Percentiles rank a stretch among this genome's conserved stretches.
Evolutionary conservation across 2,113 vertebrate species (phyloP).

Genomic region (Trachemys scripta): DNA sequence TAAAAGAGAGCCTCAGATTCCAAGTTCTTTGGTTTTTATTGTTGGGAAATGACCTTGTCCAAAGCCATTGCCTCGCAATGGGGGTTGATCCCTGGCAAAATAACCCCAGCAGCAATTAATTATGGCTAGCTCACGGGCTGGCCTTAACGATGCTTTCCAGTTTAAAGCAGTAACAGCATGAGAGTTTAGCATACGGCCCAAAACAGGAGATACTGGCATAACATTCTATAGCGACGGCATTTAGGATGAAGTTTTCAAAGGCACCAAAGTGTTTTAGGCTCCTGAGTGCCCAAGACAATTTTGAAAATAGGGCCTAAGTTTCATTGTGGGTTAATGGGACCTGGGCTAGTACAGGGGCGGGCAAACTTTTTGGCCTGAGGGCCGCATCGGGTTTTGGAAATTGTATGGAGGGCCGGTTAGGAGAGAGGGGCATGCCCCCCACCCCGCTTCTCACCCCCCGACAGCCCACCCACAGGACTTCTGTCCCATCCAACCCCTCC

Average conservation of each 20-base stretch:
- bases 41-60: not conserved
- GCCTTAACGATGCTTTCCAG: not conserved
- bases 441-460: no score
- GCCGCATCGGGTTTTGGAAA: no score
- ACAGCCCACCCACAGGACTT: no score
- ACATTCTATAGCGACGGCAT: not conserved
- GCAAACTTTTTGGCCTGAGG: no score
- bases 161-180: not conserved
- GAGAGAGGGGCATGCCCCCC: no score
- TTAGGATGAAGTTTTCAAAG: not conserved
- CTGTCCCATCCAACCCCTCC: no score
- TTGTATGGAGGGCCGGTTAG: no score
- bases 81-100: not conserved
- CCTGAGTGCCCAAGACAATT: not conserved
- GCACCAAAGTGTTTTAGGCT: not conserved
- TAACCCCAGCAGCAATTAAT: not conserved
- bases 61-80: not conserved
- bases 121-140: not conserved
- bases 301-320: not conserved
- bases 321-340: not conserved
- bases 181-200: not conserved
- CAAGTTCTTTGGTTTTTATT: not conserved
- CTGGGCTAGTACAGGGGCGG: not conserved
- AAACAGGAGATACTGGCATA: not conserved
- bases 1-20: not conserved